Conservation (phyloP, 53 echinoderm and acorn worm genomes). For the Crossaster papposus region DNA sequence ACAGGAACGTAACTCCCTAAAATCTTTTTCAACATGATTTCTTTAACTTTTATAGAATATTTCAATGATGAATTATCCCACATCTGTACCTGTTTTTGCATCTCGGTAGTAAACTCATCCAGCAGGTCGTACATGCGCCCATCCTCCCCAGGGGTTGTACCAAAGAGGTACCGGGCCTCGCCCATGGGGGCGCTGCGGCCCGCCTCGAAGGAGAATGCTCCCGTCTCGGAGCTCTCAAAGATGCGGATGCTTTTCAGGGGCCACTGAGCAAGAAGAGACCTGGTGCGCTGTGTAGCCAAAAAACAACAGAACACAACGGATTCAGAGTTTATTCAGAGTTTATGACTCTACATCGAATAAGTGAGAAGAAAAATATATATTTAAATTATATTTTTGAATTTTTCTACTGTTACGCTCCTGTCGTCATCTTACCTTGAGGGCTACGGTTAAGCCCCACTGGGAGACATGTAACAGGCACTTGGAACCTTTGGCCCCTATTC, state of each 20-base stretch:
- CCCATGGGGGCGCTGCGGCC: slow-evolving; percentile 97
- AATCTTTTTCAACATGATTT: no score
- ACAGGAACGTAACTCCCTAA: no score
- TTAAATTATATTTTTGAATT: no score
- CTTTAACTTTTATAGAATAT: no score
- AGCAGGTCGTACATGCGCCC: slow-evolving; percentile 89
- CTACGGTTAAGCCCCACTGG: slow-evolving; percentile 91
- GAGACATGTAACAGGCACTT: slow-evolving; percentile 88
- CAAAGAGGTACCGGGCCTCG: slow-evolving; percentile 79
- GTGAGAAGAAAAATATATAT: no score
- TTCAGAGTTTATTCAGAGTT: not conserved
- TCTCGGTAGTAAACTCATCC: slow-evolving; percentile 82
- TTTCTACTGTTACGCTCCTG: not conserved
- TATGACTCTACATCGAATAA: no score
- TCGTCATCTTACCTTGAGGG: slow-evolving; percentile 73
- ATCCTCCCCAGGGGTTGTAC: slow-evolving; percentile 74
- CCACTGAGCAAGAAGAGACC: slow-evolving; percentile 90
- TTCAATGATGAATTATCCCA: not conserved
- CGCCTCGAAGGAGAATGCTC: slow-evolving; percentile 89
- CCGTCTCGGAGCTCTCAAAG: slow-evolving; percentile 97
- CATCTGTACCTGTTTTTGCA: slow-evolving; percentile 36
- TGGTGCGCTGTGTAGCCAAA: slow-evolving; percentile 68
- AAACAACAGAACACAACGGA: not conserved
- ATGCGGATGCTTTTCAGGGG: slow-evolving; percentile 91
- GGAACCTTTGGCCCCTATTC: slow-evolving; percentile 88